Base-by-base conservation (phyloP, 1,140 invertebrate species). In the Galendromus occidentalis region DNA sequence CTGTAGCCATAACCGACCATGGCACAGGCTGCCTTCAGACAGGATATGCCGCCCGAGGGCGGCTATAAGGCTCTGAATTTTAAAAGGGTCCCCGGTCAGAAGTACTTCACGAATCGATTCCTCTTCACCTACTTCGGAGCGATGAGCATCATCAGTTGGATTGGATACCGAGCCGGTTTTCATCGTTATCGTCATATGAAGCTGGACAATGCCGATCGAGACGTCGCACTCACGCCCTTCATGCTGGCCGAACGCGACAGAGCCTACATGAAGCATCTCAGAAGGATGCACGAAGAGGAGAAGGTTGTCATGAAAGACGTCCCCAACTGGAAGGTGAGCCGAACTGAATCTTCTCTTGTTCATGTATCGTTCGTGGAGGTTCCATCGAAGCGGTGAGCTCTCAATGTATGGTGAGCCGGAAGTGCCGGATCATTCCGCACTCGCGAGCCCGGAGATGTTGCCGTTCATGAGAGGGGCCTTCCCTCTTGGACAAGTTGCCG, bases 11-110 rank as follows among this genome's bases (percentile, higher is more conserved):
- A 44, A 29, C 28, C 42, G 47, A 64, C 42, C 59, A 67, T 67
- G 64, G 59, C 59, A 5, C 12, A 22, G 14, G 25, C 51, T 20
- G 12, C 42, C 28, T 69, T 67, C 33, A 67, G 67, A 25, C 89
- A 92, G 76, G 89, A 92, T 78, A 79, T 91, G 79, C 88, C 89
- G 71, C 88, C 88, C 68, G 75, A 79, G 64, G 87, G 87, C 69
- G 89, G 88, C 63, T 92, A 88, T 75, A 80, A 80, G 69, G 80
- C 83, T 12, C 84, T 91, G 69, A 79, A 81, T 65, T 87, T 78
- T 74, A 79, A 82, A 66, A 81, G 87, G 71, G 77, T 86, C 41
- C 83, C 84, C 33, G 80, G 86, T 2, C 86, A 73, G 67, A 70
- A 67, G 67, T 80, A 81, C 71, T 82, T 88, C 66, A 80, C 79